Percentiles rank a stretch among this genome's conserved stretches.
Evolutionary conservation across 64 coral and sea anemone genomes (phyloP).

Genomic region (Hydrozoanthus tunicans): DNA sequence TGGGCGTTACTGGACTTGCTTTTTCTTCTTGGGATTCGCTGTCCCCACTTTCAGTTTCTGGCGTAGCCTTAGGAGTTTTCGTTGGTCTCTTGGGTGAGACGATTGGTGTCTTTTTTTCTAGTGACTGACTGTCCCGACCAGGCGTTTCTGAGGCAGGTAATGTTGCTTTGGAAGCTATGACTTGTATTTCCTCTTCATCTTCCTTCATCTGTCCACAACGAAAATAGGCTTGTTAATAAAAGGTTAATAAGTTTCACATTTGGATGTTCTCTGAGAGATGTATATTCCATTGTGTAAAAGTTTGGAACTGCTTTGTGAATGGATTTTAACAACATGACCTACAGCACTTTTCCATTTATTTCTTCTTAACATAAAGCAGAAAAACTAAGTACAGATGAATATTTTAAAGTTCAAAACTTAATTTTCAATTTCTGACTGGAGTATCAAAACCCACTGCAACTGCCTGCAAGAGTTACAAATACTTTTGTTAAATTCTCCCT

Average conservation of each 20-base stretch:
- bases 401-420: too few species aligned
- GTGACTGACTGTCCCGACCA: background rate
- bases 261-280: too few species aligned
- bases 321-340: too few species aligned
- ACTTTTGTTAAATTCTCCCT: background rate
- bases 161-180: background rate
- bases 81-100: background rate
- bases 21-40: constrained; percentile 50
- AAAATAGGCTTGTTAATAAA: background rate
- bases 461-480: too few species aligned
- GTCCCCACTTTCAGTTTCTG: constrained; percentile 4
- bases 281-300: too few species aligned
- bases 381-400: too few species aligned
- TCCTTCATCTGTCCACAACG: background rate
- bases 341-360: too few species aligned
- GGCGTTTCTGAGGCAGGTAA: background rate
- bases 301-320: too few species aligned
- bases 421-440: too few species aligned
- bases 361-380: too few species aligned
- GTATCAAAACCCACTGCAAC: too few species aligned
- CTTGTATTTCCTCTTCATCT: background rate
- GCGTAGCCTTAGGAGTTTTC: background rate
- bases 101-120: background rate
- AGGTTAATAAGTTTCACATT: too few species aligned
- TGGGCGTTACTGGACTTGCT: background rate